Evolutionary conservation across 2,113 vertebrate genomes (phyloP).

Genomic region (Actinemys pallida): DNA sequence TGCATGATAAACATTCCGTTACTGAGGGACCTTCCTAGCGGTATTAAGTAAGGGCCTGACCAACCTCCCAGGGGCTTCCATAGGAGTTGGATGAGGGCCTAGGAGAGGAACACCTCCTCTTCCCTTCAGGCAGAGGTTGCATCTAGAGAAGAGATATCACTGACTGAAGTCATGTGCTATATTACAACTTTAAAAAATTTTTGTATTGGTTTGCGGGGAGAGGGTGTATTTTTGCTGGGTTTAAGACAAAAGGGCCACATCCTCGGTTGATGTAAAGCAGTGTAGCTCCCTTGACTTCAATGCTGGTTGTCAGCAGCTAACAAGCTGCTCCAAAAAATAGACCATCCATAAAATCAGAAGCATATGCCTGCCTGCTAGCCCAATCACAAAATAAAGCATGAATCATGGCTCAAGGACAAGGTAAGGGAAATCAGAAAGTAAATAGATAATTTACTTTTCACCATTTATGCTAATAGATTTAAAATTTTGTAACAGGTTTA

Average conservation of each 20-base stretch:
- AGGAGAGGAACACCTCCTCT: slow-evolving; percentile 2
- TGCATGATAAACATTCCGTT: slow-evolving; percentile 57
- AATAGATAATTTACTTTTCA: no score
- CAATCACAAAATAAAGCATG: slow-evolving; percentile 31
- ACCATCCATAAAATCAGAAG: slow-evolving; percentile 34
- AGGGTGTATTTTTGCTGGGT: slow-evolving; percentile 21
- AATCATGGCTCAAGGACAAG: slow-evolving; percentile 38
- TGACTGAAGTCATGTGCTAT: slow-evolving; percentile 21
- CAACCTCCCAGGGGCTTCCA: slow-evolving; percentile 22
- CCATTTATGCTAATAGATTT: neutral
- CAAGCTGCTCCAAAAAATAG: slow-evolving; percentile 36
- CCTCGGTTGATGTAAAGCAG: slow-evolving; percentile 30
- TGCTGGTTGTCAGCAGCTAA: slow-evolving; percentile 39
- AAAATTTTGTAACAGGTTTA: neutral
- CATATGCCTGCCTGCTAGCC: slow-evolving; percentile 29
- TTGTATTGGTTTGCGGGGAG: slow-evolving; percentile 40
- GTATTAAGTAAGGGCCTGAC: slow-evolving; percentile 40
- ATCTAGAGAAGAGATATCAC: neutral
- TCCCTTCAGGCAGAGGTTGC: no score
- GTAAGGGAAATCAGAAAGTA: slow-evolving; percentile 53
- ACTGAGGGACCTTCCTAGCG: slow-evolving; percentile 63
- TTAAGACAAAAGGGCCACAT: slow-evolving; percentile 36
- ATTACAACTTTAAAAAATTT: neutral
- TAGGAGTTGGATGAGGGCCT: slow-evolving; percentile 17
- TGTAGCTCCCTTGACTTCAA: slow-evolving; percentile 19